Evolutionary conservation across 2,113 vertebrate genomes (phyloP), one percentile per base, ranked within the genome.

Genomic region (Neolamprologus ventralis): DNA sequence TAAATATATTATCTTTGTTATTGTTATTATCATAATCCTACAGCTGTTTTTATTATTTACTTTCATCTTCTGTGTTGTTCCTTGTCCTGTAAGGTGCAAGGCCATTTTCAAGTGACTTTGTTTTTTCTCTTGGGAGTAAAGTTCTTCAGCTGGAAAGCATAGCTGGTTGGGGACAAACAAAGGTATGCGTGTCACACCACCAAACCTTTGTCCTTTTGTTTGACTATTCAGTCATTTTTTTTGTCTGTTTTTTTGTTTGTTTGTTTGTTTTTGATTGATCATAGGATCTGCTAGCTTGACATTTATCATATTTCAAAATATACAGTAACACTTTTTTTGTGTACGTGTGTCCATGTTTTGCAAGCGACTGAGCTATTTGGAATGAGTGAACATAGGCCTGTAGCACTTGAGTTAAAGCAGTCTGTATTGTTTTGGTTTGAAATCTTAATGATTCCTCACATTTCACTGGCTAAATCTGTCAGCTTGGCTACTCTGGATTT

Each of bases 1-100:
- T 91, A 93, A 93, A 93, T 95, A 96, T 95, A 94, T 91, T 93
- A 93, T 88, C 89, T 92, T 94, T 94, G 85, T 93, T 95, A 93
- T 93, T 93, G 85, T 92, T 88, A 88, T 87, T 57, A 92, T 93
- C 84, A 94, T 92, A 84, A 92, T 92, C 85, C 49, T 90, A 90
- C 91, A 91, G 85, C 86, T 94, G 90, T 93, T 53, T 90, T 94
- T 91, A 91, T 92, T 91, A 91, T 92, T 93, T 92, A 80, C 87
- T 83, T 91, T 86, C 79, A 87, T 80, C 16, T 82, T 90, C 17
- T 60, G 54, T 89, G 84, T 89, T 92, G 79, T 92, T 84, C 65
- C 87, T 91, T 88, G 58, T 86, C 10, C 21, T 45, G 82, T 91
- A 87, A 92, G 80, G 90, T 93, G 87, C 75, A 88, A 91, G 78